Conservation (phyloP, 2,888 invertebrate species). For the Eristalis arbustorum region DNA sequence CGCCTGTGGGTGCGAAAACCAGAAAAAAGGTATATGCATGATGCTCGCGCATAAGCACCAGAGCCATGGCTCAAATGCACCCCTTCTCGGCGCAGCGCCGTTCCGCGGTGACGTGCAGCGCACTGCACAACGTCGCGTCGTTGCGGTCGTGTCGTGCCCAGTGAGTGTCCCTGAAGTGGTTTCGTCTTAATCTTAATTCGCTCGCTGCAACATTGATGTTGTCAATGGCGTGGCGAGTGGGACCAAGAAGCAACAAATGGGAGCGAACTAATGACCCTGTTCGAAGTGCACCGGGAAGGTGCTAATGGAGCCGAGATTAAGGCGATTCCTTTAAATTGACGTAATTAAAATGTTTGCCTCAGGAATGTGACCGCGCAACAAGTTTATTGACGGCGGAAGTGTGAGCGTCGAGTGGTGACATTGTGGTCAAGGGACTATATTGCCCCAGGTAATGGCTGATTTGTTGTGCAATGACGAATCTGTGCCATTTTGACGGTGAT, state of each 20-base stretch:
- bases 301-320: constrained; percentile 52
- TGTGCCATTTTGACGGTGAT: background rate
- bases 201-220: constrained; percentile 54
- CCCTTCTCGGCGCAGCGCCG: background rate
- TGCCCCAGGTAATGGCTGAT: background rate
- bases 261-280: constrained; percentile 34
- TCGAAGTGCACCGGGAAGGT: constrained; percentile 54
- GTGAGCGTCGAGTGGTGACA: constrained; percentile 32
- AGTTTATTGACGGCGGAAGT: constrained; percentile 43
- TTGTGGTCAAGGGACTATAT: constrained; percentile 27
- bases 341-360: constrained; percentile 42
- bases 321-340: constrained; percentile 39
- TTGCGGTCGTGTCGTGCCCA: background rate
- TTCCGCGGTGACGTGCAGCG: background rate
- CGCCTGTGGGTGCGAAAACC: constrained; percentile 69
- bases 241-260: constrained; percentile 15
- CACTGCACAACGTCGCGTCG: background rate
- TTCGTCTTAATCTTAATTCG: constrained; percentile 67
- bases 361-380: constrained; percentile 43
- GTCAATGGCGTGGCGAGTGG: constrained; percentile 5
- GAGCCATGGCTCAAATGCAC: constrained; percentile 52
- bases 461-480: background rate
- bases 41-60: constrained; percentile 39
- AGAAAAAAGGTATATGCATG: constrained; percentile 44
- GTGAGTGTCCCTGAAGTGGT: constrained; percentile 46